These are phyloP conservation scores for Drosophila percnosoma DNA, from an alignment of 2,888 invertebrate genomes.

Conservation along the genomic window DNA sequence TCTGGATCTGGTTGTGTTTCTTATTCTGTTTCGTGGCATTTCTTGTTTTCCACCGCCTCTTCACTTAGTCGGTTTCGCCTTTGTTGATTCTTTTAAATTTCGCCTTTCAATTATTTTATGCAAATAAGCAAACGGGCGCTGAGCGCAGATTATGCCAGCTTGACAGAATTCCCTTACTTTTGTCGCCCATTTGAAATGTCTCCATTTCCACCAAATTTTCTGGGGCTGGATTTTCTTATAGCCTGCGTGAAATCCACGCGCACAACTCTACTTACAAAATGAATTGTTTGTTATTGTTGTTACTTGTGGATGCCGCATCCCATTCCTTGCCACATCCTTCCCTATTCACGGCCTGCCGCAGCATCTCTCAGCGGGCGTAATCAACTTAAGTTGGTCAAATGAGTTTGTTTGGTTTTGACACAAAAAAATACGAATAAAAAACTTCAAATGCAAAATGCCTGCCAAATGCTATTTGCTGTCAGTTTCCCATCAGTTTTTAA, in stretches of 20 bases:
- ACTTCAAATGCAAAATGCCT: constrained; percentile 34
- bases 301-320: constrained; percentile 21
- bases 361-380: constrained; percentile 49
- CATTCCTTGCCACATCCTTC: not conserved
- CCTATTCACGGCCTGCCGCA: constrained; percentile 5
- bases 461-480: constrained; percentile 32
- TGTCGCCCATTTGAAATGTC: constrained; percentile 24
- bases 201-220: constrained; percentile 18
- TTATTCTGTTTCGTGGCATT: constrained; percentile 12
- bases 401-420: constrained; percentile 64
- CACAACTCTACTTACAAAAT: constrained; percentile 65
- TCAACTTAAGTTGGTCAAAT: constrained; percentile 79
- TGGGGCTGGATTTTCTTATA: constrained; percentile 35
- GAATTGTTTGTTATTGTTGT: constrained; percentile 73
- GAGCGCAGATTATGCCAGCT: constrained; percentile 78
- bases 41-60: constrained; percentile 19
- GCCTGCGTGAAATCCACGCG: constrained; percentile 56
- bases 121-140: constrained; percentile 73
- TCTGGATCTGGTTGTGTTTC: constrained; percentile 28
- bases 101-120: constrained; percentile 80
- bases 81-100: constrained; percentile 77
- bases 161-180: constrained; percentile 64
- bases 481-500: constrained; percentile 8
- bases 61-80: constrained; percentile 43
- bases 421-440: constrained; percentile 19